Conservation (phyloP, 2,113 vertebrate species). For the Meriones unguiculatus region DNA sequence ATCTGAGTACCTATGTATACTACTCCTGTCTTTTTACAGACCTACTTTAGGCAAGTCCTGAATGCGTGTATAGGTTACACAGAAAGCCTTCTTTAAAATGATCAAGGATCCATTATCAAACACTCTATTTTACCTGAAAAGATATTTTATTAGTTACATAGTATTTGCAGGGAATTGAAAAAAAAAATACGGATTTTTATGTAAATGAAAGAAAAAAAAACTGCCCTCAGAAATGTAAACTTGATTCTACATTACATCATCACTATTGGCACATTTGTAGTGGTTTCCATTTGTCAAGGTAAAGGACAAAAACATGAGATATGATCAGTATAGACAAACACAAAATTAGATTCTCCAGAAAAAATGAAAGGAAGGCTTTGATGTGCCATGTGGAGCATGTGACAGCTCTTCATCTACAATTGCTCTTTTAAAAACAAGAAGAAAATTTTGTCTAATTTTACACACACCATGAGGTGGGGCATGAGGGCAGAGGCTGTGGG, state of each 20-base stretch:
- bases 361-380: background rate
- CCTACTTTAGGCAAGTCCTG: conserved; percentile 41
- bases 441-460: background rate
- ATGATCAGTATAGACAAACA: background rate
- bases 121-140: background rate
- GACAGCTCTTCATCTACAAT: background rate
- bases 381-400: background rate
- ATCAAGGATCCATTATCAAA: background rate
- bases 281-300: background rate
- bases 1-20: background rate
- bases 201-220: background rate
- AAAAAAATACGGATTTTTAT: background rate
- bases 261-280: background rate
- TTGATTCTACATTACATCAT: conserved; percentile 2
- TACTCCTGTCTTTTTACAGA: conserved; percentile 13
- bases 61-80: background rate
- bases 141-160: conserved; percentile 30
- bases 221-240: background rate
- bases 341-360: conserved; percentile 7
- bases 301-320: conserved; percentile 8
- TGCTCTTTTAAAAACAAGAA: background rate
- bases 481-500: background rate
- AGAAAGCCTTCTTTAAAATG: background rate
- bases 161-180: conserved; percentile 22
- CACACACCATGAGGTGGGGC: background rate